These are phyloP conservation scores for Spongilla lacustris DNA, from an alignment of 37 sponge, comb jelly and placozoan species.

Conservation along the genomic window DNA sequence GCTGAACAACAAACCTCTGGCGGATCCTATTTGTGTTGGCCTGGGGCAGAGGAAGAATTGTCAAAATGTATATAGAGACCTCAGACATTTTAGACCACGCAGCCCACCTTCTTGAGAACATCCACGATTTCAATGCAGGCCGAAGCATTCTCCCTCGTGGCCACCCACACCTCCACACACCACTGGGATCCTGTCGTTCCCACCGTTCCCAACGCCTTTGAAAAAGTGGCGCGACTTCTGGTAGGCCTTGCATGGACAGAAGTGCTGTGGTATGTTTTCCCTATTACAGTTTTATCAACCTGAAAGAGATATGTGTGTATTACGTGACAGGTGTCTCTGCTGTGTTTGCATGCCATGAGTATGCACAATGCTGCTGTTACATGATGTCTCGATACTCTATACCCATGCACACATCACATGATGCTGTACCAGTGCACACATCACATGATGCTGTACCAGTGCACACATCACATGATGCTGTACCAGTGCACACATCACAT, in stretches of 20 bases:
- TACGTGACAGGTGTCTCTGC: not conserved
- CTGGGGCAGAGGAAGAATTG: not conserved
- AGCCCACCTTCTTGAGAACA: constrained; percentile 49
- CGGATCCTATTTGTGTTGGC: constrained; percentile 27
- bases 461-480: too few relatives aligned
- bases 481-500: too few relatives aligned
- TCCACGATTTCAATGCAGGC: constrained; percentile 53
- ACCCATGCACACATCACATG: too few relatives aligned
- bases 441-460: too few relatives aligned
- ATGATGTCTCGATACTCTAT: too few relatives aligned
- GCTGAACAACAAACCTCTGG: constrained; percentile 37
- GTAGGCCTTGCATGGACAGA: not conserved
- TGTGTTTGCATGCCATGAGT: not conserved
- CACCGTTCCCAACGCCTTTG: not conserved
- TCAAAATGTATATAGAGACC: too few relatives aligned
- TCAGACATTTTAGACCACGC: too few relatives aligned
- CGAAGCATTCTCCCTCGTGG: constrained; percentile 26
- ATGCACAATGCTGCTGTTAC: too few relatives aligned
- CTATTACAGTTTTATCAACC: not conserved
- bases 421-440: too few relatives aligned
- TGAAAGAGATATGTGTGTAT: not conserved
- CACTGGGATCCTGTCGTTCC: not conserved
- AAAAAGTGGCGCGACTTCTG: not conserved
- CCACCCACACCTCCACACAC: constrained; percentile 58
- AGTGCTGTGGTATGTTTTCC: not conserved